Evolutionary conservation across 2,113 vertebrate species (phyloP).

Genomic region (Micromys minutus): DNA sequence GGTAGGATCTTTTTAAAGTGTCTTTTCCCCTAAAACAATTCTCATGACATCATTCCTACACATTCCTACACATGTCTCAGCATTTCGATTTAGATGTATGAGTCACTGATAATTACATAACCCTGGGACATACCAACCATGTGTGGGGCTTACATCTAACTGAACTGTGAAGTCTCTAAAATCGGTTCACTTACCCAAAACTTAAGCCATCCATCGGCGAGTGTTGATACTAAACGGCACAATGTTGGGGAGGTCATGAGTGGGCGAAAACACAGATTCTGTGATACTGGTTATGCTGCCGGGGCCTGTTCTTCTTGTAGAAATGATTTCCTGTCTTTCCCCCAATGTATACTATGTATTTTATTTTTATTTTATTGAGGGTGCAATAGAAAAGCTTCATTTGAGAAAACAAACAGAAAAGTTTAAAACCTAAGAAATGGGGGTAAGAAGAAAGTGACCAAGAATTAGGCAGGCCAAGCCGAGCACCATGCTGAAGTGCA

Average conservation of each 20-base stretch:
- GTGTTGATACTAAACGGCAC: background rate
- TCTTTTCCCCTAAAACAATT: background rate
- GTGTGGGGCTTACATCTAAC: background rate
- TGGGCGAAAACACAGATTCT: background rate
- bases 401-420: slow-evolving; percentile 83
- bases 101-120: slow-evolving; percentile 2
- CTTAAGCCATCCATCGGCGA: background rate
- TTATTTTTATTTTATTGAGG: slow-evolving; percentile 82
- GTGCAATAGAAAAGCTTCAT: slow-evolving; percentile 81
- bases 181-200: background rate
- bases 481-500: slow-evolving; percentile 74
- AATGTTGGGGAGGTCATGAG: background rate
- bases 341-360: slow-evolving; percentile 82
- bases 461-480: slow-evolving; percentile 73
- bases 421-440: slow-evolving; percentile 52
- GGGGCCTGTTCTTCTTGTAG: slow-evolving; percentile 80
- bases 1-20: background rate
- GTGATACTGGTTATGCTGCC: slow-evolving; percentile 86
- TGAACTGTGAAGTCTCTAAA: background rate
- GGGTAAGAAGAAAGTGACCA: slow-evolving; percentile 78
- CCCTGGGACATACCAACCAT: background rate
- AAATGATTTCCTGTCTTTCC: slow-evolving; percentile 85
- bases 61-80: background rate
- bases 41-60: background rate
- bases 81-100: background rate